Percentiles rank a stretch among this genome's conserved stretches.
phyloP scores from a whole-genome alignment of 2,113 vertebrate species.

The Scophthalmus maximus region DNA sequence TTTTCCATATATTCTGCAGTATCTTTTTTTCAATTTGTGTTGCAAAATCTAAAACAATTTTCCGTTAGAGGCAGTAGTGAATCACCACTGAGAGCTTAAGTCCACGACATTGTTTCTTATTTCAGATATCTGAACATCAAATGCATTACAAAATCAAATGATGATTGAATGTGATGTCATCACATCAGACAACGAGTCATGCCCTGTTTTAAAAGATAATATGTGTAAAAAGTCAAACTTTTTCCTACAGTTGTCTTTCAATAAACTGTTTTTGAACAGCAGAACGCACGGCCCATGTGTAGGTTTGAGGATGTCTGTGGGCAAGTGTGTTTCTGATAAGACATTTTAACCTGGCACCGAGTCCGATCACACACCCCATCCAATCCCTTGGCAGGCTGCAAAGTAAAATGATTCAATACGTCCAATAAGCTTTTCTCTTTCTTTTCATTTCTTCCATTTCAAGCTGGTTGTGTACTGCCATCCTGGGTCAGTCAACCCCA shows the following conservation, averaged over 20 bases:
- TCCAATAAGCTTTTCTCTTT: conserved; percentile 81
- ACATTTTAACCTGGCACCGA: conserved; percentile 53
- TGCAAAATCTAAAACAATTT: too few relatives aligned
- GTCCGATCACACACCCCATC: conserved; percentile 68
- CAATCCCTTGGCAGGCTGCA: conserved; percentile 69
- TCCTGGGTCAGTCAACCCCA: conserved; percentile 78
- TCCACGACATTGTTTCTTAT: too few relatives aligned
- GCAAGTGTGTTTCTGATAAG: conserved; percentile 57
- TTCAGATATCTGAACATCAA: too few relatives aligned
- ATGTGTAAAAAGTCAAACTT: conserved; percentile 1
- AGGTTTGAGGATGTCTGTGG: conserved; percentile 40
- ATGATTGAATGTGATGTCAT: background rate
- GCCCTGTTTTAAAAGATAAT: background rate
- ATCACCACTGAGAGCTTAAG: too few relatives aligned
- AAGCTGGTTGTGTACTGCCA: conserved; percentile 67
- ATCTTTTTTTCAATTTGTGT: too few relatives aligned
- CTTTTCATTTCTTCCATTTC: conserved; percentile 81
- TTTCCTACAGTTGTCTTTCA: conserved; percentile 15
- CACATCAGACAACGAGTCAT: background rate
- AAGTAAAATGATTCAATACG: conserved; percentile 82
- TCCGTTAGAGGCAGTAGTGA: too few relatives aligned
- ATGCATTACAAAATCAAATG: background rate
- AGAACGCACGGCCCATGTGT: conserved; percentile 8
- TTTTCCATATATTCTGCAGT: too few relatives aligned
- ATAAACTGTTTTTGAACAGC: conserved; percentile 14